These are phyloP conservation scores for Sclerodermus sp. DNA, from an alignment of 2,888 invertebrate genomes.

Conservation along the genomic window DNA sequence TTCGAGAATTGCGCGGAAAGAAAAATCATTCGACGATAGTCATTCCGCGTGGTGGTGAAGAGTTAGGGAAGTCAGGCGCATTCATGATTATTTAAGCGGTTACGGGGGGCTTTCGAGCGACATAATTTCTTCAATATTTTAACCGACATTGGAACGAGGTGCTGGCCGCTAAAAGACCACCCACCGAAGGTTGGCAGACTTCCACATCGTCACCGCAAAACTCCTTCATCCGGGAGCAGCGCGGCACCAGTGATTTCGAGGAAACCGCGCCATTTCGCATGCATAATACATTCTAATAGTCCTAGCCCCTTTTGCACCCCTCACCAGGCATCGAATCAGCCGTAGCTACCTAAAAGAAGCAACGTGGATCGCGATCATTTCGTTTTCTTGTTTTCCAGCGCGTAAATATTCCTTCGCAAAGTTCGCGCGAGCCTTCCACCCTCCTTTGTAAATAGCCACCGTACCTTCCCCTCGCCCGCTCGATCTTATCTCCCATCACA, in stretches of 20 bases:
- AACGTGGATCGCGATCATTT: slow-evolving; percentile 40
- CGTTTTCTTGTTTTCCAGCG: slow-evolving; percentile 32
- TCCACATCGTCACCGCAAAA: slow-evolving; percentile 56
- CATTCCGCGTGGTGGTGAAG: no score
- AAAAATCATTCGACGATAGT: no score
- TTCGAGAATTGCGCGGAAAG: no score
- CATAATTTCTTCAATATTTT: slow-evolving; percentile 49
- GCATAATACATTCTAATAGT: slow-evolving; percentile 57
- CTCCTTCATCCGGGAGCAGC: slow-evolving; percentile 52
- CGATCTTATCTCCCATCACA: no score
- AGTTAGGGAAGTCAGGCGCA: background rate
- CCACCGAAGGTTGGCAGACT: slow-evolving; percentile 53
- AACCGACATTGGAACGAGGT: slow-evolving; percentile 39
- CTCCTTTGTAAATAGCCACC: no score
- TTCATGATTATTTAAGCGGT: slow-evolving; percentile 42
- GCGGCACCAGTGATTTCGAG: slow-evolving; percentile 51
- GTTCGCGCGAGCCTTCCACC: no score
- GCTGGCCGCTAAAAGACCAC: slow-evolving; percentile 48
- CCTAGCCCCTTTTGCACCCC: slow-evolving; percentile 12
- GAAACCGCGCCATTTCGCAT: slow-evolving; percentile 54
- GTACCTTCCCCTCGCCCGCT: no score
- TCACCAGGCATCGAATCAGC: slow-evolving; percentile 29
- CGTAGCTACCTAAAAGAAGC: slow-evolving; percentile 42
- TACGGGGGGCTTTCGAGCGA: slow-evolving; percentile 38
- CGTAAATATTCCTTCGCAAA: background rate